phyloP scores from a whole-genome alignment of 2,888 invertebrate species.

The Pelosia muscerda region DNA sequence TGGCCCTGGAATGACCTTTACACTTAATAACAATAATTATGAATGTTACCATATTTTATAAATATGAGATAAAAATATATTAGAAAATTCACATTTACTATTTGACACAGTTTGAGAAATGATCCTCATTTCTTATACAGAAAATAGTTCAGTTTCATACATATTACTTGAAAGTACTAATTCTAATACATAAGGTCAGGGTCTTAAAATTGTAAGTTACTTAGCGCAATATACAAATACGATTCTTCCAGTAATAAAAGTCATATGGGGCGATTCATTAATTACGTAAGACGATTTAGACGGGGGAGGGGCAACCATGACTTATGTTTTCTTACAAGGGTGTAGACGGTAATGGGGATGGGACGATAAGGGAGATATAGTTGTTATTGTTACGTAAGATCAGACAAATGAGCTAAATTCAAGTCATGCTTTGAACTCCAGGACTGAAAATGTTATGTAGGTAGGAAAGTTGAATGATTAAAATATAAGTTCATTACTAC shows the following conservation, averaged over 20 bases:
- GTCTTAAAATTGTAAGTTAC: slow-evolving; percentile 9
- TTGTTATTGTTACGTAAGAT: too few species aligned
- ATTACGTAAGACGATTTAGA: too few species aligned
- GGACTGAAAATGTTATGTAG: too few species aligned
- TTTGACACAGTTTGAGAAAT: slow-evolving; percentile 73
- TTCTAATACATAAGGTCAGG: slow-evolving; percentile 11
- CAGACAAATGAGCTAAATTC: too few species aligned
- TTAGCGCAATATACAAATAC: slow-evolving; percentile 11
- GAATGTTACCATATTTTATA: slow-evolving; percentile 60
- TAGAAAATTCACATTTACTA: slow-evolving; percentile 61
- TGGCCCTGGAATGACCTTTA: slow-evolving; percentile 72
- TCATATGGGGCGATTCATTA: too few species aligned
- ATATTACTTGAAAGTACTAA: slow-evolving; percentile 1
- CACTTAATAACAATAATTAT: slow-evolving; percentile 62
- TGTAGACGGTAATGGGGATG: too few species aligned
- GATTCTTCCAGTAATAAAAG: slow-evolving; percentile 20
- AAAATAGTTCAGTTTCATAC: slow-evolving; percentile 42
- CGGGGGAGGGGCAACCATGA: too few species aligned
- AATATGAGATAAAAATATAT: slow-evolving; percentile 61
- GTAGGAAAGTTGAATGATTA: too few species aligned
- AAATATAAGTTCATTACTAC: too few species aligned
- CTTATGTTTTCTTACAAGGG: too few species aligned
- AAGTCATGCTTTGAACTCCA: too few species aligned
- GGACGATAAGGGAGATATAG: too few species aligned
- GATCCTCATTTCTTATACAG: slow-evolving; percentile 42